Evolutionary conservation across 2,888 invertebrate species (phyloP), one percentile per base, ranked within the genome.

Genomic region (Thyatira batis): DNA sequence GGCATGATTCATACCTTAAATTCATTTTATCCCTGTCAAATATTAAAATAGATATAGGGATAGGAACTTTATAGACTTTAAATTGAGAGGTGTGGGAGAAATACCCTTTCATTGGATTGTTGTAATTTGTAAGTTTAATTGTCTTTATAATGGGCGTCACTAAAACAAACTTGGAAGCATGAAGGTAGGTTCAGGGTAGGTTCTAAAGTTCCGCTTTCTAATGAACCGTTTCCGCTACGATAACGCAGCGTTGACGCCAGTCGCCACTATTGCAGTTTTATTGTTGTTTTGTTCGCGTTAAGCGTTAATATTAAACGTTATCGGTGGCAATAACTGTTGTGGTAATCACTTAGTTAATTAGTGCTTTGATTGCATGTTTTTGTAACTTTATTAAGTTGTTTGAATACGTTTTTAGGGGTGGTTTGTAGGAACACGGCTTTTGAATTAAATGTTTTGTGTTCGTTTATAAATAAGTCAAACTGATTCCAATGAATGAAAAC

Each of bases 181-280:
- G n/a, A n/a, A n/a, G n/a, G n/a, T n/a, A n/a, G n/a, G n/a, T n/a
- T n/a, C n/a, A 51, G 53, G 20, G 45, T 50, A 45, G 23, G 21
- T 5, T 39, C 17, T 39, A 39, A 39, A 39, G 55, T 60, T 59
- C 61, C 63, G 61, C 49, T 54, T 53, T 54, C 49, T 67, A 70
- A 73, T 62, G 61, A 66, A 50, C 53, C 30, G 57, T 55, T 61
- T 73, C 69, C 65, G 55, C 52, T 54, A 56, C 52, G 51, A 63
- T 59, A 53, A 49, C 25, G 43, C 17, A 43, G 10, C 60, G 60
- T 58, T 60, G 55, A 58, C 69, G 39, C 39, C 39, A 39, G 39
- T 39, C 13, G 39, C 39, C 39, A 59, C 60, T 44, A 52, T 58
- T 59, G 56, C 56, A 55, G 55, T 65, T 66, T 61, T 57, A 61